These are phyloP conservation scores for Monopterus albus DNA, from an alignment of 2,113 vertebrate species.

Conservation along the genomic window DNA sequence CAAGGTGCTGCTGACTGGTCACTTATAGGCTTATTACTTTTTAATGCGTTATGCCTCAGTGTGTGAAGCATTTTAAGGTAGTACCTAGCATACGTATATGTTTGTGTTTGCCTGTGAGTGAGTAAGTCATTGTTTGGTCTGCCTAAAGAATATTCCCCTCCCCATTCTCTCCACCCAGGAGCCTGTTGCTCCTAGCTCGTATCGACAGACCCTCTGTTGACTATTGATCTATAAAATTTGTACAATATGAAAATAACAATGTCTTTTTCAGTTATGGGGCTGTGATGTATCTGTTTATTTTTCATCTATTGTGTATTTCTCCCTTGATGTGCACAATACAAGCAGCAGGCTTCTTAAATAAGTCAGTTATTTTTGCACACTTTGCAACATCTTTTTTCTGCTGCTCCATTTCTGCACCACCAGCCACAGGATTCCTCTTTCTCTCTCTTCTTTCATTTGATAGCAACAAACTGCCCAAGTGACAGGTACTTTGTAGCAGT, in stretches of 20 bases:
- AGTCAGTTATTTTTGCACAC: too few species aligned
- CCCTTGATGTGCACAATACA: too few species aligned
- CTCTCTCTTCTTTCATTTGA: too few species aligned
- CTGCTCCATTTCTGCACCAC: too few species aligned
- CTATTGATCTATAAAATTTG: slow-evolving; percentile 79
- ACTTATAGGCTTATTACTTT: slow-evolving; percentile 43
- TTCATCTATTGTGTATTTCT: not conserved
- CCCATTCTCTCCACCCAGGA: slow-evolving; percentile 37
- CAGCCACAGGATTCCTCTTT: too few species aligned
- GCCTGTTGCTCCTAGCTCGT: slow-evolving; percentile 54
- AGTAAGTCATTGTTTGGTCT: slow-evolving; percentile 58
- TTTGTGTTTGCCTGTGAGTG: slow-evolving; percentile 59
- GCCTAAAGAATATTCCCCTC: slow-evolving; percentile 50
- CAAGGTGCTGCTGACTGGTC: slow-evolving; percentile 37
- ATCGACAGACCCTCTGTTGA: slow-evolving; percentile 66
- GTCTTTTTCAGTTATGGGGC: slow-evolving; percentile 42
- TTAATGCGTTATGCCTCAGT: slow-evolving; percentile 32
- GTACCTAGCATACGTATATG: slow-evolving; percentile 38
- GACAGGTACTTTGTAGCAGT: too few species aligned
- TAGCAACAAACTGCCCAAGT: too few species aligned
- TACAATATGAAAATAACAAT: slow-evolving; percentile 68
- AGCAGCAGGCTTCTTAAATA: too few species aligned
- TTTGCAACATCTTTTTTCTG: too few species aligned
- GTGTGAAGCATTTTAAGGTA: slow-evolving; percentile 40
- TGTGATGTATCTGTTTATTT: slow-evolving; percentile 52